A percentile compares a stretch with the other conserved stretches of the same genome.
Evolutionary conservation across 2,888 invertebrate genomes (phyloP).

Genomic region (Caenorhabditis uteleia): DNA sequence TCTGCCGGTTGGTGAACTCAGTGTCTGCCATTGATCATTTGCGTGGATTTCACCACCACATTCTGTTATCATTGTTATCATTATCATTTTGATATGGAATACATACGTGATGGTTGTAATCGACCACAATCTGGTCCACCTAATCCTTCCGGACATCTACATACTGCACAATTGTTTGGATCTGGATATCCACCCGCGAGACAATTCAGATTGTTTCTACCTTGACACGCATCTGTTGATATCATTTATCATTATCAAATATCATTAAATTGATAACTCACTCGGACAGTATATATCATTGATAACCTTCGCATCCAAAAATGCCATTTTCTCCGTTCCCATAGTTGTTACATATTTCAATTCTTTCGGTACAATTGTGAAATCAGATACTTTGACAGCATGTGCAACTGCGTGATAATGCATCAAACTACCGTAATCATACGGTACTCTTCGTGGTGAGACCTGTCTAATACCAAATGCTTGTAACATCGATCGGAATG

Average conservation of each 20-base stretch:
- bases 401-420: slow-evolving; percentile 69
- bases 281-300: slow-evolving; percentile 69
- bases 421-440: slow-evolving; percentile 68
- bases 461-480: slow-evolving; percentile 69
- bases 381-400: slow-evolving; percentile 68
- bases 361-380: slow-evolving; percentile 69
- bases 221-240: slow-evolving; percentile 54
- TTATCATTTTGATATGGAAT: too few relatives aligned
- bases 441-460: slow-evolving; percentile 64
- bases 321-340: slow-evolving; percentile 69
- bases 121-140: slow-evolving; percentile 66
- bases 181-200: slow-evolving; percentile 68
- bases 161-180: slow-evolving; percentile 66
- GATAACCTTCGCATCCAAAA: slow-evolving; percentile 68
- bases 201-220: slow-evolving; percentile 56
- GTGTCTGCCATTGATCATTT: slow-evolving; percentile 67
- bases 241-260: not conserved
- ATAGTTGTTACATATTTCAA: slow-evolving; percentile 69
- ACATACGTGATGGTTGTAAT: slow-evolving; percentile 65
- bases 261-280: slow-evolving; percentile 31
- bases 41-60: slow-evolving; percentile 67
- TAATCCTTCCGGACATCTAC: slow-evolving; percentile 66
- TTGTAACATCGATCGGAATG: slow-evolving; percentile 68
- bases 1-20: slow-evolving; percentile 61
- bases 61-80: slow-evolving; percentile 54